Conservation (phyloP, 2,113 vertebrate species). For the Malaclemys terrapin region DNA sequence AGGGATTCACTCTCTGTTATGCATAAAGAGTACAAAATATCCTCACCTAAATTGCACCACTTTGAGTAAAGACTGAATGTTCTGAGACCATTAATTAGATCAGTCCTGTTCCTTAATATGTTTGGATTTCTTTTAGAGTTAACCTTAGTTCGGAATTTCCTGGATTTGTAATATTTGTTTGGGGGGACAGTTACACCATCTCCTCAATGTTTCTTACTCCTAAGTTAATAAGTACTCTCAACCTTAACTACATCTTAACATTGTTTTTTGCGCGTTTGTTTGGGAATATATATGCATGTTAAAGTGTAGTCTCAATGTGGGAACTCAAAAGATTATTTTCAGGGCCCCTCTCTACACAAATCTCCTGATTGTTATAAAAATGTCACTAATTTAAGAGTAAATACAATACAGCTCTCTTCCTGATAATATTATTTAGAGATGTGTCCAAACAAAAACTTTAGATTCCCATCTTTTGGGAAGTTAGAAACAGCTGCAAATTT, state of each 20-base stretch:
- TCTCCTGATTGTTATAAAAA: background rate
- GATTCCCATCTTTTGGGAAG: background rate
- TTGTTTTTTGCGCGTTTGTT: background rate
- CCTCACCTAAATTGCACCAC: constrained; percentile 9
- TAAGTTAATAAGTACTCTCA: too few species aligned
- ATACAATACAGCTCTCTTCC: background rate
- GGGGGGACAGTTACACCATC: background rate
- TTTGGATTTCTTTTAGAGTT: constrained; percentile 38
- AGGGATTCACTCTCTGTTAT: constrained; percentile 8
- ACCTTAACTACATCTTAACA: background rate
- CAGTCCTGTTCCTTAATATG: constrained; percentile 42
- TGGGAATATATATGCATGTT: background rate
- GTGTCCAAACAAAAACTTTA: background rate
- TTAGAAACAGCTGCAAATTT: background rate
- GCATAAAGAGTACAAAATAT: constrained; percentile 54
- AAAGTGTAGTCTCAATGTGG: background rate
- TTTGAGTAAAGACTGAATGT: background rate
- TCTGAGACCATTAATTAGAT: constrained; percentile 26
- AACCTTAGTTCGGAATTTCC: constrained; percentile 16
- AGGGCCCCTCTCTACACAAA: background rate
- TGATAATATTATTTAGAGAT: background rate
- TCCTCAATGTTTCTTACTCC: too few species aligned
- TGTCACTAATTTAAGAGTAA: background rate
- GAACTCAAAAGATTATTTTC: background rate
- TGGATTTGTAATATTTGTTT: background rate